A percentile compares a stretch with the other conserved stretches of the same genome.
phyloP scores from a whole-genome alignment of 2,113 vertebrate species.

The Holacanthus passer region DNA sequence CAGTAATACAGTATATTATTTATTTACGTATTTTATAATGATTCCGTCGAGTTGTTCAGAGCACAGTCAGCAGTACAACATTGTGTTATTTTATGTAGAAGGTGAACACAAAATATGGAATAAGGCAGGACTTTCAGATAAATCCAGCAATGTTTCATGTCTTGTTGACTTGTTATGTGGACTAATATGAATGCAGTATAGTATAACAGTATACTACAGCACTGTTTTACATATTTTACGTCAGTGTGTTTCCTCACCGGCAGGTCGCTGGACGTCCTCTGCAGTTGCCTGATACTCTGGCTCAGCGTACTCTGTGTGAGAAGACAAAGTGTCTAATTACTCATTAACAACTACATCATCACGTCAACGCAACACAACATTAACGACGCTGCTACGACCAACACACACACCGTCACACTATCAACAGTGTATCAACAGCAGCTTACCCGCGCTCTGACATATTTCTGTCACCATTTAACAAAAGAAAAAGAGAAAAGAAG shows the following conservation, averaged over 20 bases:
- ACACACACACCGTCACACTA: constrained; percentile 15
- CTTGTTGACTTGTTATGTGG: not conserved
- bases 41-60: not conserved
- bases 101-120: not conserved
- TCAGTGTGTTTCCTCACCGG: constrained; percentile 81
- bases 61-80: not conserved
- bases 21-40: no score
- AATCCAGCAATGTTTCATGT: not conserved
- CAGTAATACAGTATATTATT: not conserved
- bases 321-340: not conserved
- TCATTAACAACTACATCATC: not conserved
- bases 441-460: constrained; percentile 90
- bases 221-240: not conserved
- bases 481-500: constrained; percentile 22
- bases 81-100: not conserved
- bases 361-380: constrained; percentile 38
- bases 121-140: not conserved
- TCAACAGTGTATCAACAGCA: constrained; percentile 15
- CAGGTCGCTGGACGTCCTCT: constrained; percentile 85
- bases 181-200: not conserved
- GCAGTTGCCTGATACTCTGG: constrained; percentile 86
- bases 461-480: constrained; percentile 88
- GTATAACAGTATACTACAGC: not conserved
- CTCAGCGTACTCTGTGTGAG: constrained; percentile 85
- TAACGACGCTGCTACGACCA: constrained; percentile 28